Evolutionary conservation across 2,113 vertebrate genomes (phyloP).

Genomic region (Illadopsis cleaveri): DNA sequence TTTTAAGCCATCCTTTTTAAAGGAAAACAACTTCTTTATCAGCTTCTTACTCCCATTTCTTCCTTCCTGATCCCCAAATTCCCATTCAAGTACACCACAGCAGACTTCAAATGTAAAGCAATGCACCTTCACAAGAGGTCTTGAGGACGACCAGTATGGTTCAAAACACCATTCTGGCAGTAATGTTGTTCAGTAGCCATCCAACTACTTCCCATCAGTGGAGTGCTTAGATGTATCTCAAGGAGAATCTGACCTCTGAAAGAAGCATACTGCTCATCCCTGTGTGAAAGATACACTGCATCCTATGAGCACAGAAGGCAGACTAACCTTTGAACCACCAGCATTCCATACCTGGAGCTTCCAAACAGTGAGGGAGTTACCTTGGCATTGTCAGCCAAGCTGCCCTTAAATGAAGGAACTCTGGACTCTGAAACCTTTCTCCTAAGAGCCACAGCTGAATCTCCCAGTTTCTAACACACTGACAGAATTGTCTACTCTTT

Average conservation of each 20-base stretch:
- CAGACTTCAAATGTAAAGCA: background rate
- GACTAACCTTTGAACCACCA: background rate
- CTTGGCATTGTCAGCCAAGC: background rate
- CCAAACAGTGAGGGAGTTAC: background rate
- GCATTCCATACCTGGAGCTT: background rate
- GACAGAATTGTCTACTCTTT: background rate
- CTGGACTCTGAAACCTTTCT: background rate
- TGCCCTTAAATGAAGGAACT: background rate
- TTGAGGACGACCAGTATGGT: rapidly evolving
- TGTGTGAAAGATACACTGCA: background rate
- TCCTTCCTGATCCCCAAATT: background rate
- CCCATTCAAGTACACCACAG: background rate
- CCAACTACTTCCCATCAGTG: background rate
- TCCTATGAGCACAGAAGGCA: background rate
- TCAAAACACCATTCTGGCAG: background rate
- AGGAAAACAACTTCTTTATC: background rate
- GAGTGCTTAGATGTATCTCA: background rate
- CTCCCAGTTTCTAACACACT: background rate
- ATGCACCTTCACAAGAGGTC: background rate
- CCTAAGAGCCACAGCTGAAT: background rate
- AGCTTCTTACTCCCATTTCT: background rate
- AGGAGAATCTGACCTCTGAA: background rate
- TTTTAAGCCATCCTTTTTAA: background rate
- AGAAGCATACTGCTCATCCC: background rate
- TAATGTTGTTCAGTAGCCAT: background rate